Percentiles rank a stretch among this genome's conserved stretches.
Evolutionary conservation across 2,888 invertebrate genomes (phyloP).

Genomic region (Pantelozetes paolii): DNA sequence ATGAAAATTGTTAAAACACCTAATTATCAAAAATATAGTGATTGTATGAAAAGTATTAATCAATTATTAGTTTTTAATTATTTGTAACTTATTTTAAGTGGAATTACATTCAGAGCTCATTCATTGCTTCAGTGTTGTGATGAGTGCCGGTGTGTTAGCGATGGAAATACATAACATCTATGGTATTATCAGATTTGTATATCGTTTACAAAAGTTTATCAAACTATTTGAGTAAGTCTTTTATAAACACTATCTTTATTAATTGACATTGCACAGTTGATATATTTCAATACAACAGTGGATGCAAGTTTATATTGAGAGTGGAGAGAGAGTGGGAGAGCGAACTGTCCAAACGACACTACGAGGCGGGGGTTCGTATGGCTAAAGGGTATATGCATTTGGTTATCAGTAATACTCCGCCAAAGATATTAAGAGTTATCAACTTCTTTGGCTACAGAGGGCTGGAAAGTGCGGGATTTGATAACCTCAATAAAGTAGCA

Average conservation of each 20-base stretch:
- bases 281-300: no score
- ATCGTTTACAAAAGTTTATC: constrained; percentile 28
- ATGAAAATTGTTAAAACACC: constrained; percentile 40
- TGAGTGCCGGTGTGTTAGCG: constrained; percentile 20
- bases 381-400: constrained; percentile 28
- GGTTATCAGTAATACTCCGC: constrained; percentile 21
- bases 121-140: constrained; percentile 24
- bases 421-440: constrained; percentile 34
- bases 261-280: background rate
- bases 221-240: constrained; percentile 34
- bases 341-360: constrained; percentile 1
- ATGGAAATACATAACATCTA: constrained; percentile 34
- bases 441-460: constrained; percentile 36
- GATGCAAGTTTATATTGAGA: background rate
- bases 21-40: constrained; percentile 42
- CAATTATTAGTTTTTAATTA: background rate
- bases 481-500: constrained; percentile 21
- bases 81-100: background rate
- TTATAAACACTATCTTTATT: background rate
- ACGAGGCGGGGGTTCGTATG: constrained; percentile 25
- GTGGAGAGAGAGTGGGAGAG: background rate
- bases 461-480: background rate
- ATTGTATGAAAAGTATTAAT: constrained; percentile 29
- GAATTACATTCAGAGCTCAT: constrained; percentile 39
- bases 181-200: constrained; percentile 38